A percentile compares a stretch with the other conserved stretches of the same genome.
phyloP scores from a whole-genome alignment of 2,888 invertebrate genomes.

The Archips crataeganus region DNA sequence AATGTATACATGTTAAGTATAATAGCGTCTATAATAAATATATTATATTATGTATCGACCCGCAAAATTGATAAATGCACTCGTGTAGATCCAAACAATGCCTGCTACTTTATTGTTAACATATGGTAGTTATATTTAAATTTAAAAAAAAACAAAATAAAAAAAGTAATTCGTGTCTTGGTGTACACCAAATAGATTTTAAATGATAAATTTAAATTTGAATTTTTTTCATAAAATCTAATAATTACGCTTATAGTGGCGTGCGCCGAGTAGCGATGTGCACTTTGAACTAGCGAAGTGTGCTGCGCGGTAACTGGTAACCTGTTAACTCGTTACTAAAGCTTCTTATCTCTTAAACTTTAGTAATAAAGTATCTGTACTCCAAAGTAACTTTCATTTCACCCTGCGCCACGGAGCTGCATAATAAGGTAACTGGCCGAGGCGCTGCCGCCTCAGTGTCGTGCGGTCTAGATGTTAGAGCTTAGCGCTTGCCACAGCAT shows the following conservation, averaged over 20 bases:
- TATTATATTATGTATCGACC: slow-evolving; percentile 49
- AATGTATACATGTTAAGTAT: slow-evolving; percentile 61
- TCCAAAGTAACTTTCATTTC: slow-evolving; percentile 85
- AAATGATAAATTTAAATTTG: slow-evolving; percentile 51
- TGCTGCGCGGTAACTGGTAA: slow-evolving; percentile 22
- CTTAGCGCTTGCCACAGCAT: slow-evolving; percentile 65
- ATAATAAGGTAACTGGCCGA: slow-evolving; percentile 77
- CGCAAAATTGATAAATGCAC: slow-evolving; percentile 62
- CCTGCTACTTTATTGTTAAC: slow-evolving; percentile 76
- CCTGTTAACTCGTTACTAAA: slow-evolving; percentile 64
- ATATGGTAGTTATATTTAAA: slow-evolving; percentile 64
- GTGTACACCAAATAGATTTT: slow-evolving; percentile 70
- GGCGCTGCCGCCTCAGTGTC: slow-evolving; percentile 63
- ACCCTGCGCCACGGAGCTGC: slow-evolving; percentile 80
- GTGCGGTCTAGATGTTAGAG: slow-evolving; percentile 79
- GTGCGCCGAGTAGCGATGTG: slow-evolving; percentile 66
- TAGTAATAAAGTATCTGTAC: slow-evolving; percentile 85
- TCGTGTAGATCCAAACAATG: slow-evolving; percentile 73
- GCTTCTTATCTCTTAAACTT: slow-evolving; percentile 79
- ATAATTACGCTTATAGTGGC: slow-evolving; percentile 74
- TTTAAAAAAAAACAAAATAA: slow-evolving; percentile 57
- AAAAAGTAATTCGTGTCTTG: slow-evolving; percentile 65
- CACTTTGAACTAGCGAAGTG: slow-evolving; percentile 24
- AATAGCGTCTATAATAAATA: slow-evolving; percentile 54
- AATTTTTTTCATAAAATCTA: slow-evolving; percentile 60